phyloP scores from a whole-genome alignment of 2,113 vertebrate species.

The Myiagra hebetior region DNA sequence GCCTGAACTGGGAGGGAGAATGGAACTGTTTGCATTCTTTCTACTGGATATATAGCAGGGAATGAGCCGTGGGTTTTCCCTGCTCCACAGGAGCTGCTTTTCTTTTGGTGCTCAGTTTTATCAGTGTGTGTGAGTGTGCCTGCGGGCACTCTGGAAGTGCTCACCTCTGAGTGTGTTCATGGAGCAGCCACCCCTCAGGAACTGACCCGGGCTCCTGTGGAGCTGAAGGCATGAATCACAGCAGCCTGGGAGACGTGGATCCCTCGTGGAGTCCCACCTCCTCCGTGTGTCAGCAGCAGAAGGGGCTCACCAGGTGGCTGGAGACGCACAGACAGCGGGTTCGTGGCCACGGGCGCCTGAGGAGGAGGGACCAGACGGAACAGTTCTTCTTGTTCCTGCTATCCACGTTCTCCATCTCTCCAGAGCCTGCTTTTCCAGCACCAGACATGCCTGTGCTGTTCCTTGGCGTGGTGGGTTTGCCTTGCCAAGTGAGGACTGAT shows the following conservation, averaged over 20 bases:
- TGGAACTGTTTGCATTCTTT: neutral
- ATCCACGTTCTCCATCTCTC: neutral
- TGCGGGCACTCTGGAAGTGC: neutral
- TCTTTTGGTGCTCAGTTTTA: neutral
- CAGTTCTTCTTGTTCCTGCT: constrained; percentile 58
- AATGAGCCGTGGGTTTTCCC: neutral
- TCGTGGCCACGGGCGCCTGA: rapidly evolving
- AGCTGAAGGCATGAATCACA: neutral
- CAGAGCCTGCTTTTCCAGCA: constrained; percentile 19
- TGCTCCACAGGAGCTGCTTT: neutral
- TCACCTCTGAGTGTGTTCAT: neutral
- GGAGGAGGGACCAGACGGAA: constrained; percentile 41
- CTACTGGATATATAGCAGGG: neutral
- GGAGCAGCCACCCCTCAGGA: neutral
- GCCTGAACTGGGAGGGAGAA: neutral
- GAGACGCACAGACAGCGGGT: neutral
- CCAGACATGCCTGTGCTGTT: neutral
- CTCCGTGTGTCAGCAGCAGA: neutral
- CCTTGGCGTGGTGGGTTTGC: neutral
- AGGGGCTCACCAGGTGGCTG: neutral
- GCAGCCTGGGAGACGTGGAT: neutral
- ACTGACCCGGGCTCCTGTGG: neutral
- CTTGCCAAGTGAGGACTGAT: neutral
- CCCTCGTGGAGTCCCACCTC: neutral
- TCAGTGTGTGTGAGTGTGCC: neutral